Conservation (phyloP, 2,113 vertebrate genomes). For the Atrichornis clamosus region DNA sequence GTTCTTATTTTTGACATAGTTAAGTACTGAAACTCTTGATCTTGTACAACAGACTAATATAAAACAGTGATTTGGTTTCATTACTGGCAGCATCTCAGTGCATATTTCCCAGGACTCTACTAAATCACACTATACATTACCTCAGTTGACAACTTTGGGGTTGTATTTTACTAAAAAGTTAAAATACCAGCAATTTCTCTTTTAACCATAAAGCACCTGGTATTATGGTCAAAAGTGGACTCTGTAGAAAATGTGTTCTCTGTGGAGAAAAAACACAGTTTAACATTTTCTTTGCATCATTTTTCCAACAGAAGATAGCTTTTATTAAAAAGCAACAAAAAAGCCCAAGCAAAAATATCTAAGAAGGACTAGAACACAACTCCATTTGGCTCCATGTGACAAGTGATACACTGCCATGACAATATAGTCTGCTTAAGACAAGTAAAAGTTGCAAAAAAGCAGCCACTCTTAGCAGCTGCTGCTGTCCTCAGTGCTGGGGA, state of each 20-base stretch:
- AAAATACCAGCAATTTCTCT: constrained; percentile 13
- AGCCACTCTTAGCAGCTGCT: neutral
- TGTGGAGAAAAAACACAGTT: neutral
- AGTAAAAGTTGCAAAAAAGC: neutral
- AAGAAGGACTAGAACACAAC: neutral
- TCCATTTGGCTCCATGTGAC: neutral
- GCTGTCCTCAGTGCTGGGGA: neutral
- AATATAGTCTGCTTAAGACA: neutral
- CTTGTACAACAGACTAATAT: neutral
- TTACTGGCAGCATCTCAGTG: neutral
- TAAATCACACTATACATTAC: neutral
- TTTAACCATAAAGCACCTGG: neutral
- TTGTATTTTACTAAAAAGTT: constrained; percentile 40
- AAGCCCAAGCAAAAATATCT: neutral
- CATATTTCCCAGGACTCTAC: constrained; percentile 23
- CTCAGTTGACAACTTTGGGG: neutral
- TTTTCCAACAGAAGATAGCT: neutral
- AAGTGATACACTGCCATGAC: neutral
- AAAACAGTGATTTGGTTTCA: constrained; percentile 43
- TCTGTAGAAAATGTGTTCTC: neutral
- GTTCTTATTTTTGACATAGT: neutral
- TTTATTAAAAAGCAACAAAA: neutral
- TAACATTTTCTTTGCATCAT: neutral
- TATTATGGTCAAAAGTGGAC: neutral
- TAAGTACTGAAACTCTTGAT: neutral